Evolutionary conservation across 2,888 invertebrate genomes (phyloP), one percentile per base, ranked within the genome.

Genomic region (Synergus itoensis): DNA sequence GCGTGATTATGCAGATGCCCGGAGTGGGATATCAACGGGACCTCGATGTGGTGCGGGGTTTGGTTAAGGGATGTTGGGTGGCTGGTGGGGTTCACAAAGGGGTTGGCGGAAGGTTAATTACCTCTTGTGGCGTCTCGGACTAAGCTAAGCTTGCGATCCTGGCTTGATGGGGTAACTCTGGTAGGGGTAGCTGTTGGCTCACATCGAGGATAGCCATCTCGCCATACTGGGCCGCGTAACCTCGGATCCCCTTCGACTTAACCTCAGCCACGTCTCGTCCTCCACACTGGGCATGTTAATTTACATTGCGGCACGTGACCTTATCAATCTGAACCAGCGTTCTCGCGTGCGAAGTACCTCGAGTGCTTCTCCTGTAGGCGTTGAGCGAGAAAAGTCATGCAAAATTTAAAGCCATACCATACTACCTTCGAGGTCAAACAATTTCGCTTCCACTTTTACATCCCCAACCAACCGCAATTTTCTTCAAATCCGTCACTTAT

Each of bases 1-100:
- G 88, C 88, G 89, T 89, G 89, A 91, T 91, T 91, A 90, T 91
- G 90, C 90, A 90, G 89, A 91, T 88, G 90, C 87, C 86, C 84
- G 81, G 79, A 84, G 87, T 82, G 80, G 89, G 87, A 86, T 89
- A 90, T 88, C 88, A 88, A 86, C 82, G 86, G 87, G 87, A 81
- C 81, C 80, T 69, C 81, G 79, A 80, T 53, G 76, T 80, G 73
- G 77, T 80, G 28, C 79, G 77, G 77, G 80, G 78, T 60, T 79
- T 18, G 77, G 78, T 78, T 75, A 69, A 78, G 76, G 79, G 76
- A 82, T 82, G 80, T 43, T 79, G 80, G 81, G 76, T 75, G 78
- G 76, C 80, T 82, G 80, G 53, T 80, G 82, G 82, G 64, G 62
- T 83, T 86, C 81, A 81, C 82, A 84, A 87, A 88, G 87, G 89